A percentile compares a stretch with the other conserved stretches of the same genome.
Evolutionary conservation across 2,797 vertebrate species (phyloP).

Genomic region (Molossus molossus): DNA sequence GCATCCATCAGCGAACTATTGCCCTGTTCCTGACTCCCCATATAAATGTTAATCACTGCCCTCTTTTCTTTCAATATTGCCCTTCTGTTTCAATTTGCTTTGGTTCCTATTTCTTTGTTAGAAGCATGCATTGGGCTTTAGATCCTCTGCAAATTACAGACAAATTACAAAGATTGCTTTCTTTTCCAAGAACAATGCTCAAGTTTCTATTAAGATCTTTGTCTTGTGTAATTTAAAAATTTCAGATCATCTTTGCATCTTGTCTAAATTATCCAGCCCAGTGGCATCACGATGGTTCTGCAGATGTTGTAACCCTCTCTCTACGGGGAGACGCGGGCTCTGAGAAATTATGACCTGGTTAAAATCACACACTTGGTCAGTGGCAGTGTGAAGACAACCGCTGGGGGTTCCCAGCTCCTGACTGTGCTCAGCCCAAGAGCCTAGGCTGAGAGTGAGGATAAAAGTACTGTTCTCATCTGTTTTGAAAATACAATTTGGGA

Average conservation of each 20-base stretch:
- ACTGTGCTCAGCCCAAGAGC: background rate
- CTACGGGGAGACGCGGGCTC: background rate
- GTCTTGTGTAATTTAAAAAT: background rate
- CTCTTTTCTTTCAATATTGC: background rate
- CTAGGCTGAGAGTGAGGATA: background rate
- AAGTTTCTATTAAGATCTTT: background rate
- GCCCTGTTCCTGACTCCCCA: background rate
- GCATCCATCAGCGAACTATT: background rate
- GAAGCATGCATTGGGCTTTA: background rate
- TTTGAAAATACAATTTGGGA: background rate
- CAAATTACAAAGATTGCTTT: background rate
- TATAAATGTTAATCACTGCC: background rate
- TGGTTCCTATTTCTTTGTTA: background rate
- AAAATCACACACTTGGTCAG: background rate
- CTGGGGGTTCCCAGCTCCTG: rapidly evolving
- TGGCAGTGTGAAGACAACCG: background rate
- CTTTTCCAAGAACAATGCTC: background rate
- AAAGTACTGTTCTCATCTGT: background rate
- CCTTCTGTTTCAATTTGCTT: background rate
- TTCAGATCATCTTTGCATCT: background rate
- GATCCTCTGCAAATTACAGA: background rate
- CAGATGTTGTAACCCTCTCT: background rate
- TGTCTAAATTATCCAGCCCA: background rate
- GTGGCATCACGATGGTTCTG: background rate
- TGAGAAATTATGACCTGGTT: background rate